Base-by-base conservation (phyloP, 2,888 invertebrate genomes). In the Eucera pruinosa region DNA sequence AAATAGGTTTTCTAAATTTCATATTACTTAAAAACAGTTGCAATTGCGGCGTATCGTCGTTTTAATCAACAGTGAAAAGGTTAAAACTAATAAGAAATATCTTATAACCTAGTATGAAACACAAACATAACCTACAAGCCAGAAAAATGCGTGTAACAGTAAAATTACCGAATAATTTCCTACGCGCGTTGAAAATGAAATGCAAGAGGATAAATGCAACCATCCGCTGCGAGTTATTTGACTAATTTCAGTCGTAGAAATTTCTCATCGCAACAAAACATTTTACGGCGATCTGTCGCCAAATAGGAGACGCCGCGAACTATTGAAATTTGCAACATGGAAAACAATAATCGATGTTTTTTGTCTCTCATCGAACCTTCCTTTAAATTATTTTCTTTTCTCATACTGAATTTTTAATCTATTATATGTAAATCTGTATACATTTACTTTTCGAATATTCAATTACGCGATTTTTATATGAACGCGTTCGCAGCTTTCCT, bases 81-180 rank as follows among this genome's bases (percentile, higher is more conserved):
- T n/a, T n/a, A n/a, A n/a, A n/a, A n/a, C n/a, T 47, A 41, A 18
- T 23, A 30, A 54, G 20, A n/a, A 13, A 41, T n/a, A n/a, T 30
- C 13, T n/a, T n/a, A 5, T 60, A 62, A 60, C 20, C 47, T 57
- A 1, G 5, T 2, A 15, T 7, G 20, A n/a, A 20, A 20, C 13
- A 1, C 25, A 15, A n/a, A 27, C n/a, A 57, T 73, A 73, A 76
- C 73, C 67, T 41, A 45, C 47, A 61, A 4, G 11, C 43, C 6
- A 15, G 13, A 11, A 39, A 45, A 20, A 11, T 15, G 1, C 39
- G 6, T 11, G 1, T n/a, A 41, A n/a, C 20, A 54, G 20, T 36
- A 9, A 25, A 11, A 36, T 18, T 57, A 43, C 7, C 1, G 0
- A 23, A 23, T 5, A n/a, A 33, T 15, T 36, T 27, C 9, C 30